Evolutionary conservation across 2,888 invertebrate genomes (phyloP), one percentile per base, ranked within the genome.

Genomic region (Drosophila limbata): DNA sequence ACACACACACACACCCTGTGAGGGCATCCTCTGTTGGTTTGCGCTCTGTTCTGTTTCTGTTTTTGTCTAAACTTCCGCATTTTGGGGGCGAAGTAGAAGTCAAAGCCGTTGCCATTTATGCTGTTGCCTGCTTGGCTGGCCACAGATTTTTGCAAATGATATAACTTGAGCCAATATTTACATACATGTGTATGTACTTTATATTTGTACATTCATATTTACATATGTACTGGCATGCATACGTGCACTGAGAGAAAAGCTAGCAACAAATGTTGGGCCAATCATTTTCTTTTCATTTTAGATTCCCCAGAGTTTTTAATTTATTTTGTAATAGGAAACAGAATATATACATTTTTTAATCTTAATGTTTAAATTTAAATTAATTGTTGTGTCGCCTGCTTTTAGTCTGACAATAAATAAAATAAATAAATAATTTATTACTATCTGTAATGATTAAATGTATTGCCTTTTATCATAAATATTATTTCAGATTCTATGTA

Each of bases 91-190:
- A 61, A 59, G 71, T 6, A 57, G 53, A 47, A 69, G 57, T 59
- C 63, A 62, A 70, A 79, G 70, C 61, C 47, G 75, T 67, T 73
- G 81, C 61, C 57, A 66, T 74, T 84, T 71, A 67, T 80, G 84
- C 21, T 77, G 8, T 19, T 77, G 79, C 70, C 79, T 88, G 89
- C 89, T 72, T 77, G 73, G 89, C 77, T 73, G 81, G 89, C 84
- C 89, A 77, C 79, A 87, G 84, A 84, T 84, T 89, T 84, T 77
- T 68, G 67, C 87, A 70, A 81, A 87, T 76, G 88, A 84, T 84
- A 89, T 79, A 87, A 84, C 65, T 81, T 69, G 63, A 74, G 80
- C 79, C 82, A 89, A 89, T 84, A 84, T 89, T 89, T 84, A 81
- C 89, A 89, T 84, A 77, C 74, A 65, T 72, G 73, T 73, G 64